Evolutionary conservation across 2,113 vertebrate genomes (phyloP), one percentile per base, ranked within the genome.

Genomic region (Cephalopholis sonnerati): DNA sequence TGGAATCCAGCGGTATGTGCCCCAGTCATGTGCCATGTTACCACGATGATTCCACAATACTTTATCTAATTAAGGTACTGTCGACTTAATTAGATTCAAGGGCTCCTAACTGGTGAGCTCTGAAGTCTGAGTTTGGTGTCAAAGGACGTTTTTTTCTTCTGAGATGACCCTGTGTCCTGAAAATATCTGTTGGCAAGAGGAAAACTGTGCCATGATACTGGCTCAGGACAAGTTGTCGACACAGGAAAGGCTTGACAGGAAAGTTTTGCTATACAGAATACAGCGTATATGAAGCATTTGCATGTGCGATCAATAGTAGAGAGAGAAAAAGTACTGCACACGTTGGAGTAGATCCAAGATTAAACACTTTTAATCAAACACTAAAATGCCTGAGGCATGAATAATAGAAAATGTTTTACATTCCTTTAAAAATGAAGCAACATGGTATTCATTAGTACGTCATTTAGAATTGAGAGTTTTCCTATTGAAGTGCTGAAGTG

Each of bases 41-140:
- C 17, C 48, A 48, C 61, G 13, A 46, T 39, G 22, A 76, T 48
- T 69, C 55, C 3, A 54, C 2, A 9, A 17, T 44, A 41, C 48
- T 62, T 82, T 10, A 81, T 88, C 46, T 41, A 84, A 76, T 88
- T 67, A 79, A 20, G 44, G 8, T 59, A 48, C 54, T 44, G n/a
- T 54, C 50, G 25, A 79, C 46, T 62, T 41, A 29, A 58, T 85
- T 85, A 3, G 6, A 80, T 83, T 75, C 17, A 61, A 63, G 4
- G 5, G 7, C 39, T 22, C 12, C 8, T 39, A 74, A 59, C 27
- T 41, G 50, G 58, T 48, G 41, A 80, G 24, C 27, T 50, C 39
- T 69, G 20, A 61, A 32, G 61, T 62, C 39, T 68, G 46, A 75
- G 4, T 48, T 69, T 82, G 3, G 48, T 73, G 58, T 71, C 20